Evolutionary conservation across 2,113 vertebrate genomes (phyloP), one percentile per base, ranked within the genome.

Genomic region (Oreochromis tanganicae): DNA sequence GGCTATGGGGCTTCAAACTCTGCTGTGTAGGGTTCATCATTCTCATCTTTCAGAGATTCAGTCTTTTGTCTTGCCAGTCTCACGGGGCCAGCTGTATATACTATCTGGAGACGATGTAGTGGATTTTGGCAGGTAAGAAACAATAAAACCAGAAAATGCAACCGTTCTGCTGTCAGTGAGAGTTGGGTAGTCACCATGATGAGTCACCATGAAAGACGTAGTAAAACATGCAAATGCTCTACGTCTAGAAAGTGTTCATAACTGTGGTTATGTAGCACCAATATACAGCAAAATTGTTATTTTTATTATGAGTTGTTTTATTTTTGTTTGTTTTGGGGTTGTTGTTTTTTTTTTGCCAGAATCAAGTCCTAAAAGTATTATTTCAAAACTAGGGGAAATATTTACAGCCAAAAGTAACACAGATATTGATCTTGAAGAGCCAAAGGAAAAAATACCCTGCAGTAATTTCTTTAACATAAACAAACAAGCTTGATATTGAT

Each of bases 21-120:
- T 94, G 93, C 93, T 91, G 88, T 94, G 89, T 91, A 89, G 91
- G 90, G 89, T 91, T 91, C 87, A 92, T 88, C 82, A 81, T 85
- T 80, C 85, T 92, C 91, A 90, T 95, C 87, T 79, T 80, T 86
- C 85, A n/a, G 46, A 87, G 85, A 85, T 82, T 43, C 81, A 32
- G 82, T 81, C 66, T 85, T 85, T 82, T 80, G 81, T 88, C 86
- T 78, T 79, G 89, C 86, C 57, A 14, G 81, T 89, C 66, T 90
- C 88, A 78, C 54, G 79, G 86, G 87, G 82, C 85, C 85, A 78
- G 86, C 59, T 88, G 89, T 87, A 21, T 10, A 56, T 88, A 57
- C 81, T 63, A 81, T 92, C 90, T 93, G 92, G 90, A 82, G 91
- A 90, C 86, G 82, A 89, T 86, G 54, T 81, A 89, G 82, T 91